These are phyloP conservation scores for Callipepla californica DNA, from an alignment of 2,113 vertebrate species.

Conservation along the genomic window DNA sequence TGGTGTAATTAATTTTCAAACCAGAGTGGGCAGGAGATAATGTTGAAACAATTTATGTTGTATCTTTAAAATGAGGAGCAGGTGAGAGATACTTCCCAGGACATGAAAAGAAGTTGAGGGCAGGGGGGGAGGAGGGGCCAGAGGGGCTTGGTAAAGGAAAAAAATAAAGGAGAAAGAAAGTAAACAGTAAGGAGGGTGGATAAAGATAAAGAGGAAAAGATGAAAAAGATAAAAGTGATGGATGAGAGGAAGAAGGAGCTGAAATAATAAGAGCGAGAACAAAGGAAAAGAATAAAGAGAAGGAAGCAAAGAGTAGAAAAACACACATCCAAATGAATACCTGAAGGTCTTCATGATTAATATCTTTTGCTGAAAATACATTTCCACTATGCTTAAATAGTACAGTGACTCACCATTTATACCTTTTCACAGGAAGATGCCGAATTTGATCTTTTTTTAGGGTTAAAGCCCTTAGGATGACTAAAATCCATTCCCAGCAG, in stretches of 20 bases:
- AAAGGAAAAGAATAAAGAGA: constrained; percentile 36
- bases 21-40: background rate
- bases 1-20: constrained; percentile 20
- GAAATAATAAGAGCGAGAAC: constrained; percentile 35
- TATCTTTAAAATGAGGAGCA: background rate
- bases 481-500: background rate
- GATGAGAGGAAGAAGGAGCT: constrained; percentile 31
- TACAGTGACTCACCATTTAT: background rate
- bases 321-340: background rate
- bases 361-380: background rate
- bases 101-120: background rate
- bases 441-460: background rate
- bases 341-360: background rate
- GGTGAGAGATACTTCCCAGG: background rate
- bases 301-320: constrained; percentile 1
- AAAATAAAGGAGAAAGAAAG: background rate
- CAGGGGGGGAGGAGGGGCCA: background rate
- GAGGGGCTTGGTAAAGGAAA: background rate
- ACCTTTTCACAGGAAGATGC: background rate
- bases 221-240: constrained; percentile 52
- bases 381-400: background rate
- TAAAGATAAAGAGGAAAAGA: constrained; percentile 18
- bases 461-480: background rate
- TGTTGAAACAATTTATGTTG: background rate
- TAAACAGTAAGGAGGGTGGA: constrained; percentile 19